These are phyloP conservation scores for Sinonovacula constricta DNA, from an alignment of 1,140 invertebrate species.

Conservation along the genomic window DNA sequence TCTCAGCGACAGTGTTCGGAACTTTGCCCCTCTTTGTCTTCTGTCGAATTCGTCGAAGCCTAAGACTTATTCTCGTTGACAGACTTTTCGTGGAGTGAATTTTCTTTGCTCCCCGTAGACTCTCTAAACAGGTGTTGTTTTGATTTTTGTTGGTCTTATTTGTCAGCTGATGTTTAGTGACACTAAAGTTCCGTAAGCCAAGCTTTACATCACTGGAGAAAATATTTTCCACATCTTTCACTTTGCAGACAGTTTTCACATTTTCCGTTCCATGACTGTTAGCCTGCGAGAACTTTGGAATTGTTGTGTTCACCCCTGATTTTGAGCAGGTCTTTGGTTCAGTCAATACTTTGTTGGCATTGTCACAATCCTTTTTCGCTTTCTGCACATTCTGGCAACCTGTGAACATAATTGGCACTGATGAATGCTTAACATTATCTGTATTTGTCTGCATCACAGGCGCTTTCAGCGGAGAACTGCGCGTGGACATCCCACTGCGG, in stretches of 20 bases:
- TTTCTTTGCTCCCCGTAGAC: constrained; percentile 15
- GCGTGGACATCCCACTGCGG: constrained; percentile 61
- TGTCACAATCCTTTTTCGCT: no score
- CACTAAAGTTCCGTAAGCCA: constrained; percentile 21
- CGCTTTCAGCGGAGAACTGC: constrained; percentile 37
- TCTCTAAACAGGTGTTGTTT: constrained; percentile 20
- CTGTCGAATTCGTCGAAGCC: constrained; percentile 36
- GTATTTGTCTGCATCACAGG: no score
- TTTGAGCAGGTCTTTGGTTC: no score
- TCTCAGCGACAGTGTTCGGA: constrained; percentile 10
- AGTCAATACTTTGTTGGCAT: no score
- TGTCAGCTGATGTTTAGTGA: constrained; percentile 23
- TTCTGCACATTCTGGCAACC: no score
- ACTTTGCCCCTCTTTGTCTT: constrained; percentile 17
- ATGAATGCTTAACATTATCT: no score
- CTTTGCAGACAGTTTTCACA: constrained; percentile 29
- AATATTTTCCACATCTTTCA: constrained; percentile 34
- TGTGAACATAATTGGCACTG: no score
- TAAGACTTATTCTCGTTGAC: constrained; percentile 44
- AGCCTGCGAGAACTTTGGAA: no score
- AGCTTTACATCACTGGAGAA: constrained; percentile 33
- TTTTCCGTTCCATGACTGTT: no score
- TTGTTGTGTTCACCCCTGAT: no score
- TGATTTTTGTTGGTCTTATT: constrained; percentile 15
- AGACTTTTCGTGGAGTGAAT: constrained; percentile 15